These are phyloP conservation scores for Limonius californicus DNA, from an alignment of 1,140 invertebrate genomes.

Conservation along the genomic window DNA sequence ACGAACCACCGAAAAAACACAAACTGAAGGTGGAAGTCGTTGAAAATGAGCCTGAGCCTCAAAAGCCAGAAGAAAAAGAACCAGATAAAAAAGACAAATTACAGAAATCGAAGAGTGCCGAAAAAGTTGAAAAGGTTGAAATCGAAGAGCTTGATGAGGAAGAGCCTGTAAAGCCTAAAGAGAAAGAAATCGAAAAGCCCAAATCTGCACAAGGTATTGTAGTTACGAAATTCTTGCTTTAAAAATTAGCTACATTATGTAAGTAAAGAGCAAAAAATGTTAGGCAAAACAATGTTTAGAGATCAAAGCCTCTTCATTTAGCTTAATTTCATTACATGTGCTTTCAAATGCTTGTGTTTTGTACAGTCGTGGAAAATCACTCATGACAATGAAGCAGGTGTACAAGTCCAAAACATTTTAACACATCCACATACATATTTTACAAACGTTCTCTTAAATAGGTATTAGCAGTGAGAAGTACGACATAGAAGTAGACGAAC, in stretches of 20 bases:
- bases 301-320: too few species aligned
- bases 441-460: not conserved
- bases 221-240: conserved; percentile 16
- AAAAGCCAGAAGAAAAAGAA: too few species aligned
- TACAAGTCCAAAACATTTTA: not conserved
- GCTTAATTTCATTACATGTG: too few species aligned
- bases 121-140: conserved; percentile 23
- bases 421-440: not conserved
- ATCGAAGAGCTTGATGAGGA: conserved; percentile 28
- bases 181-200: conserved; percentile 28
- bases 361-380: too few species aligned
- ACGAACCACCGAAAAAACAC: conserved; percentile 38
- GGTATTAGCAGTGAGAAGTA: conserved; percentile 22
- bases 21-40: conserved; percentile 45
- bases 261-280: too few species aligned
- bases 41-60: conserved; percentile 42
- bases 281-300: too few species aligned
- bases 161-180: not conserved
- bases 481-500: conserved; percentile 26
- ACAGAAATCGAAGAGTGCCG: too few species aligned
- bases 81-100: too few species aligned
- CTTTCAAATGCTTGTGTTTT: too few species aligned
- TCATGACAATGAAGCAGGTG: too few species aligned
- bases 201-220: conserved; percentile 35
- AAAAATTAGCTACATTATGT: too few species aligned